Percentiles rank a stretch among this genome's conserved stretches.
Conservation (phyloP, 2,113 vertebrate genomes). For the Coptodon rendalli region DNA sequence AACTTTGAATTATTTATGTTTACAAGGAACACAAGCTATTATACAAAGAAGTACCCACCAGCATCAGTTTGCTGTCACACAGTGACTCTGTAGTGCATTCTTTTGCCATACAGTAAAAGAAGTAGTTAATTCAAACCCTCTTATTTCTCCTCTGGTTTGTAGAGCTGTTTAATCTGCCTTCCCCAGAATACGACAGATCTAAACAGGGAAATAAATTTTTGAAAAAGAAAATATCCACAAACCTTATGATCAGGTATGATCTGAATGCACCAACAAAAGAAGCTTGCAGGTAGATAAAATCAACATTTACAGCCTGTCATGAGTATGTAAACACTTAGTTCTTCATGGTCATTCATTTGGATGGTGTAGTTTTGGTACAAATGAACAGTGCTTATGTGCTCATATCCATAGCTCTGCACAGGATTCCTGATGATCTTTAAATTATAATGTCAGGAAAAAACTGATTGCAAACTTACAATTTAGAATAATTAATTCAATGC, state of each 20-base stretch:
- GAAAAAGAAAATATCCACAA: neutral
- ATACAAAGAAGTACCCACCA: neutral
- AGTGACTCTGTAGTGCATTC: conserved; percentile 12
- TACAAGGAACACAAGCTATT: neutral
- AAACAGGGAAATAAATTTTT: neutral
- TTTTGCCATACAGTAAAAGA: neutral
- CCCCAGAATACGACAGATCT: neutral
- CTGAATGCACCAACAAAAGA: neutral
- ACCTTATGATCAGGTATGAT: neutral
- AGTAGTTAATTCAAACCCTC: neutral
- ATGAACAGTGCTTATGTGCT: neutral
- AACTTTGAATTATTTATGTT: neutral
- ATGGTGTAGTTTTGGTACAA: neutral
- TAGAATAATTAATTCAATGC: neutral
- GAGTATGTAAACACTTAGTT: neutral
- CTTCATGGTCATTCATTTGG: neutral
- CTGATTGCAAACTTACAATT: neutral
- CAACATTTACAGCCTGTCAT: neutral
- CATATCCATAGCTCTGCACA: neutral
- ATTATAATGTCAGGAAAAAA: too few species aligned
- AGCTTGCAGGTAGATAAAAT: neutral
- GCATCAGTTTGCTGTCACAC: conserved; percentile 5
- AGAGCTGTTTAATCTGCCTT: neutral
- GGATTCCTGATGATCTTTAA: neutral
- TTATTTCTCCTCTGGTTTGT: neutral